A percentile compares a stretch with the other conserved stretches of the same genome.
Conservation (phyloP, 2,797 vertebrate species). For the Pseudomugil tenellus region DNA sequence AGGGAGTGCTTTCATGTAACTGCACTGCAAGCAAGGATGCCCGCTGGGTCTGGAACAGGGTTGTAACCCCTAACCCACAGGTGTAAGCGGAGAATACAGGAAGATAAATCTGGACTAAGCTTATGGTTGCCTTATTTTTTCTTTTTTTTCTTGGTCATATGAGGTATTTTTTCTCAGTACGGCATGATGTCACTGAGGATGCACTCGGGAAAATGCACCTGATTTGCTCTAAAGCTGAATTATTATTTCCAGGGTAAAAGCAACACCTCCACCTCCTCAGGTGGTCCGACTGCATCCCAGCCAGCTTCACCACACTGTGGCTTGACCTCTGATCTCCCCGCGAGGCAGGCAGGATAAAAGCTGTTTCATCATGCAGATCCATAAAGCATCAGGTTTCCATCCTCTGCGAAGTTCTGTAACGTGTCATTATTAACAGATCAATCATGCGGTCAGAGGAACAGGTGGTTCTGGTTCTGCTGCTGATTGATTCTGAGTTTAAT, state of each 20-base stretch:
- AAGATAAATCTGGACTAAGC: too few species aligned
- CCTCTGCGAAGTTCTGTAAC: slow-evolving; percentile 21
- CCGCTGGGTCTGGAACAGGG: too few species aligned
- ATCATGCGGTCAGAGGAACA: slow-evolving; percentile 30
- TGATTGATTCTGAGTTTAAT: not conserved
- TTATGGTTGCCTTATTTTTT: too few species aligned
- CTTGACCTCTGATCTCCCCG: slow-evolving; percentile 37
- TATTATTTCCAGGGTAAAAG: not conserved
- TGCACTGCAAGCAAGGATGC: too few species aligned
- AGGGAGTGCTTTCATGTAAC: too few species aligned
- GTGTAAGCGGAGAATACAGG: too few species aligned
- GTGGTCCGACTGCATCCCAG: not conserved
- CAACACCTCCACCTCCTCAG: slow-evolving; percentile 2
- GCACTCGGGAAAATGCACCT: too few species aligned
- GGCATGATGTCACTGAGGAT: too few species aligned
- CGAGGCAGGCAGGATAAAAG: not conserved
- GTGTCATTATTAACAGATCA: slow-evolving; percentile 49
- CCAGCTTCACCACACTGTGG: not conserved
- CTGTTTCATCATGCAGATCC: slow-evolving; percentile 28
- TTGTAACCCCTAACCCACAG: too few species aligned
- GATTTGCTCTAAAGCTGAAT: too few species aligned
- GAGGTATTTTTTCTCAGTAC: too few species aligned
- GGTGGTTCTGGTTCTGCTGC: not conserved
- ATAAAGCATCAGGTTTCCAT: slow-evolving; percentile 41
- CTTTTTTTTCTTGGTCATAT: too few species aligned